phyloP scores from a whole-genome alignment of 2,797 vertebrate species.

The Hozukius guyotensis region DNA sequence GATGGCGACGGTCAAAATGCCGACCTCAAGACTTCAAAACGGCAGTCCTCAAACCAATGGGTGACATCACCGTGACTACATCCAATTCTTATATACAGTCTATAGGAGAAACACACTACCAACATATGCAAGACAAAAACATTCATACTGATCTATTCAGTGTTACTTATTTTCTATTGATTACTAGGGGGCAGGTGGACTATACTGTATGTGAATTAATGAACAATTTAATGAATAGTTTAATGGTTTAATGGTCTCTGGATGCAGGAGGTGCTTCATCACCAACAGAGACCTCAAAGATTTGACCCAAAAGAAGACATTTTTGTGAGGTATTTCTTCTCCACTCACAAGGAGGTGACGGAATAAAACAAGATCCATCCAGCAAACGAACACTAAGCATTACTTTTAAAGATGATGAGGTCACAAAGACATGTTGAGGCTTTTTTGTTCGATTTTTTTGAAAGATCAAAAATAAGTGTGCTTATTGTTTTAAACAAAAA shows the following conservation, averaged over 20 bases:
- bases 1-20: fast-evolving
- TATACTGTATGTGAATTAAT: neutral
- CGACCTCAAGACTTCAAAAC: too few species aligned
- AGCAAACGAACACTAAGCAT: neutral
- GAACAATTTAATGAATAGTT: neutral
- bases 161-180: neutral
- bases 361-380: neutral
- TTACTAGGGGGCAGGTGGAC: neutral
- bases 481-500: neutral
- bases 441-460: neutral
- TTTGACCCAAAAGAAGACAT: neutral
- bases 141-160: neutral
- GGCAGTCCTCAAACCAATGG: too few species aligned
- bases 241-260: too few species aligned
- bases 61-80: too few species aligned
- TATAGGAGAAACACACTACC: neutral
- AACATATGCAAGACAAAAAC: neutral
- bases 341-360: neutral
- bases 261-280: neutral
- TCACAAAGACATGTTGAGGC: neutral
- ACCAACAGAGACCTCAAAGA: neutral
- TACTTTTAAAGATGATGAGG: neutral
- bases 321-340: neutral
- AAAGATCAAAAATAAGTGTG: neutral
- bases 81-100: too few species aligned